Percentiles rank a stretch among this genome's conserved stretches.
These are phyloP conservation scores for Capromys pilorides DNA, from an alignment of 2,797 vertebrate genomes.

Conservation along the genomic window DNA sequence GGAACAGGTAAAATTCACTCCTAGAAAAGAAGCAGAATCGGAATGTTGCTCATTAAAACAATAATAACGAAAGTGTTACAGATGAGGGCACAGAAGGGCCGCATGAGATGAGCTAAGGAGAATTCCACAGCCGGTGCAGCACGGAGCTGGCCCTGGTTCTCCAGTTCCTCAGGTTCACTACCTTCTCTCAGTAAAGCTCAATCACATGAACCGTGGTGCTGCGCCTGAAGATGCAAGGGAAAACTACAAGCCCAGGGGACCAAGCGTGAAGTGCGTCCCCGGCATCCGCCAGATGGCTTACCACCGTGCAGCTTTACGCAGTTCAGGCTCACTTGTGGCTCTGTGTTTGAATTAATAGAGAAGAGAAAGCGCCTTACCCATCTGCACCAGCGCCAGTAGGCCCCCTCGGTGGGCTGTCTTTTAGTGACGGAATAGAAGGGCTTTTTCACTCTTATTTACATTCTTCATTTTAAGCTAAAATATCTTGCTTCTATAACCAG, in stretches of 20 bases:
- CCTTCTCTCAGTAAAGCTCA: not conserved
- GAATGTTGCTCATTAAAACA: conserved; percentile 26
- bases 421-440: not conserved
- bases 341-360: not conserved
- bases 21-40: conserved; percentile 36
- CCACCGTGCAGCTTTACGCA: not conserved
- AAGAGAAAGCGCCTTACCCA: not conserved
- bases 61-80: not conserved
- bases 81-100: not conserved
- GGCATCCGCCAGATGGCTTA: not conserved
- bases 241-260: not conserved
- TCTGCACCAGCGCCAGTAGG: not conserved
- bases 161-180: not conserved
- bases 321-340: not conserved
- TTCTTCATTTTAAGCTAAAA: conserved; percentile 21
- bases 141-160: not conserved
- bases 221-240: not conserved
- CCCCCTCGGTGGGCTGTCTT: not conserved
- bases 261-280: not conserved
- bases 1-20: not conserved
- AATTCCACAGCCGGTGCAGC: not conserved
- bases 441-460: conserved; percentile 10
- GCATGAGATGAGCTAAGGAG: not conserved
- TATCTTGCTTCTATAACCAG: not conserved
- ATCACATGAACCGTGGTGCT: not conserved